Conservation (phyloP, 2,113 vertebrate genomes). For the Puntigrus tetrazona region DNA sequence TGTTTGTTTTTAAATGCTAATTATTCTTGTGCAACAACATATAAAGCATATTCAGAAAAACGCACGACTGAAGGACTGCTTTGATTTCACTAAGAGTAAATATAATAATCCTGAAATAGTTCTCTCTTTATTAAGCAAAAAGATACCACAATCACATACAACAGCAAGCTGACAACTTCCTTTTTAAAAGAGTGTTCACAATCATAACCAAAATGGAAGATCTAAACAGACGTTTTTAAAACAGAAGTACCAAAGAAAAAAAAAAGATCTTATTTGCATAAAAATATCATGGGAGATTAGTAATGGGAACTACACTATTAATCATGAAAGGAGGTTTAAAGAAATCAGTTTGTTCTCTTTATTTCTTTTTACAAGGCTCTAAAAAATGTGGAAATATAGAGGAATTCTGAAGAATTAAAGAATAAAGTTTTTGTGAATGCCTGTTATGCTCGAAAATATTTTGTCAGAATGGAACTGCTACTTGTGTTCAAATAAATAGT, state of each 20-base stretch:
- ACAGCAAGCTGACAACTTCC: not conserved
- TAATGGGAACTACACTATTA: constrained; percentile 1
- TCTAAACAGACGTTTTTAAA: not conserved
- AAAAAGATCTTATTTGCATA: not conserved
- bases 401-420: not conserved
- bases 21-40: not conserved
- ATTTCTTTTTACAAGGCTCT: not conserved
- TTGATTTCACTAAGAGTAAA: not conserved
- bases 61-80: not conserved
- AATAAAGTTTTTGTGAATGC: too few relatives aligned
- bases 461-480: not conserved
- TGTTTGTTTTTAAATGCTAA: not conserved
- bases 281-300: not conserved
- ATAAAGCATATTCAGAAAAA: not conserved
- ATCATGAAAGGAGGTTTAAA: not conserved
- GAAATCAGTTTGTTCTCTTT: not conserved
- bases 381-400: not conserved
- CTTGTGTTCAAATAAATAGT: not conserved
- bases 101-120: not conserved
- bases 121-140: not conserved
- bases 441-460: not conserved
- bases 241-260: not conserved
- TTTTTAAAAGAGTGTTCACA: not conserved
- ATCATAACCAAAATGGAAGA: not conserved
- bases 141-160: not conserved